Evolutionary conservation across 1,140 invertebrate species (phyloP).

Genomic region (Campoletis sonorensis): DNA sequence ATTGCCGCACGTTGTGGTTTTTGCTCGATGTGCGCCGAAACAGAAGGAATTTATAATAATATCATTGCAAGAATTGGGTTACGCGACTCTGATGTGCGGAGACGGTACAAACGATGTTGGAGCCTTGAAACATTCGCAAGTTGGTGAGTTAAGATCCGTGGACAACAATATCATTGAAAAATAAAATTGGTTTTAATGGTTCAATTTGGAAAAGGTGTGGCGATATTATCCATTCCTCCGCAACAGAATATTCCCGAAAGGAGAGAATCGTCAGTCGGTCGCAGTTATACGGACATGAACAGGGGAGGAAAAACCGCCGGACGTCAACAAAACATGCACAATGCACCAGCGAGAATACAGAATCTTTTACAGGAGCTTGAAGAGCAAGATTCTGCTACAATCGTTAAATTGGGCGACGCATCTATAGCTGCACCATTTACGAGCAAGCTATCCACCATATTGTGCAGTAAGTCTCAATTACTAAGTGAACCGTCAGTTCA

Average conservation of each 20-base stretch:
- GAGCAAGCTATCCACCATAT: constrained; percentile 97
- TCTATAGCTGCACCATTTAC: constrained; percentile 99
- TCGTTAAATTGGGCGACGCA: constrained; percentile 98
- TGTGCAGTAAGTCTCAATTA: constrained; percentile 88
- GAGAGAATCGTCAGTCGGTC: constrained; percentile 57
- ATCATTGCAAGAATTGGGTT: constrained; percentile 91
- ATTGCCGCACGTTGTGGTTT: constrained; percentile 92
- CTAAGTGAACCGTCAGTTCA: no score
- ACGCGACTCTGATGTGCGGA: constrained; percentile 98
- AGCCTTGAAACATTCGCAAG: constrained; percentile 99
- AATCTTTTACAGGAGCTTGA: constrained; percentile 93
- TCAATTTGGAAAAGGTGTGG: constrained; percentile 81
- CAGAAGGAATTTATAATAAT: constrained; percentile 98
- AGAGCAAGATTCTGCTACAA: constrained; percentile 90
- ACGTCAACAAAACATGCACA: constrained; percentile 69
- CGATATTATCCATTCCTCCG: constrained; percentile 91
- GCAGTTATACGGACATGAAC: constrained; percentile 48
- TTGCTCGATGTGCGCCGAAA: constrained; percentile 96
- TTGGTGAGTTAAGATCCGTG: constrained; percentile 79
- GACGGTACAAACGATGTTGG: constrained; percentile 99
- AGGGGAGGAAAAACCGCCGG: constrained; percentile 63
- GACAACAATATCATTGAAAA: constrained; percentile 33
- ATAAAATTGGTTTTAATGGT: constrained; percentile 13
- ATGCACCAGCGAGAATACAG: constrained; percentile 80
- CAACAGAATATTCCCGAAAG: constrained; percentile 76